Conservation (phyloP, 2,888 invertebrate species). For the Scaptomyza cyrtandrae region DNA sequence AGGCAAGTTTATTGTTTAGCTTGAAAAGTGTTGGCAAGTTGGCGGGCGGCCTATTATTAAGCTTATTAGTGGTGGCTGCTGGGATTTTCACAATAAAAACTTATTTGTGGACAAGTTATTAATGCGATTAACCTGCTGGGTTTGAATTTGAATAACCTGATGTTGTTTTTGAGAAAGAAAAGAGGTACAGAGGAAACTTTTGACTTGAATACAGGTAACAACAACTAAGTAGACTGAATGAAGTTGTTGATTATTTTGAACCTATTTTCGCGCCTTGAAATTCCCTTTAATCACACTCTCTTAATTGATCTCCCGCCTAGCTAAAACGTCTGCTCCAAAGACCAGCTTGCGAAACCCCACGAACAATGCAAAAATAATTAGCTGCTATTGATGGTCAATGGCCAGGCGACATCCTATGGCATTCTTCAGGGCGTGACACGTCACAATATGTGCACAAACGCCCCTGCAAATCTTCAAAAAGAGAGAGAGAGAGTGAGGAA, state of each 20-base stretch:
- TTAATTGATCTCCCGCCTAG: conserved; percentile 62
- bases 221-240: background rate
- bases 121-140: conserved; percentile 36
- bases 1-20: conserved; percentile 47
- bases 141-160: background rate
- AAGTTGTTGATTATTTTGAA: background rate
- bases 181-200: no score
- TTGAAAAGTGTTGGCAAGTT: conserved; percentile 57
- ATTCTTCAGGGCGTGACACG: conserved; percentile 71
- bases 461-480: conserved; percentile 65
- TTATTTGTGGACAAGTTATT: conserved; percentile 14
- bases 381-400: conserved; percentile 62
- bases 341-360: conserved; percentile 63
- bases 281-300: conserved; percentile 21
- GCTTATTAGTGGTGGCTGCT: conserved; percentile 37
- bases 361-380: conserved; percentile 73
- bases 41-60: conserved; percentile 49
- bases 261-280: background rate
- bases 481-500: background rate
- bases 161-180: background rate
- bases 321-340: conserved; percentile 50
- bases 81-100: background rate
- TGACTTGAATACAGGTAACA: no score
- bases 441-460: conserved; percentile 76
- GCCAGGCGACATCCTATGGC: conserved; percentile 18